Base-by-base conservation (phyloP, 2,113 vertebrate genomes). In the Suncus etruscus region DNA sequence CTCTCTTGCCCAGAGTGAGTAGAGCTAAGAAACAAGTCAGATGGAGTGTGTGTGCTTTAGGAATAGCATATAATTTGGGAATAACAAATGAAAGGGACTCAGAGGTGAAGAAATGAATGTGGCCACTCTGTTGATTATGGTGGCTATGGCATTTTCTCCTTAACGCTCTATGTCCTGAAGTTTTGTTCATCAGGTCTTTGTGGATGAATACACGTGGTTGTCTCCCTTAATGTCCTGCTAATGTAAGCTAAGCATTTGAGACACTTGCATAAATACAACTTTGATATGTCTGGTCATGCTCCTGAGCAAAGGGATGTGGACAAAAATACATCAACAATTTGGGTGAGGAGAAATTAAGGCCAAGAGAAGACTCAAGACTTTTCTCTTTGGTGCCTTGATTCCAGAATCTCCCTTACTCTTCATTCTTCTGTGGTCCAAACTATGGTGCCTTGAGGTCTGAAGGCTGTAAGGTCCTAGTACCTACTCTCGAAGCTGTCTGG, bases 381-480 rank as follows among this genome's bases (percentile, higher is more conserved):
- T 11, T 12, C 16, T 66, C 0, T 14, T 54, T 27, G 20, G 11
- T n/a, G 73, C 22, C 18, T 32, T 1, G 4, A 2, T 39, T 84
- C 47, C 63, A 25, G 0, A 39, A 39, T 27, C 31, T 47, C 27
- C 3, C 22, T 10, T 16, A 61, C 58, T 61, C 58, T 63, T 1
- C 11, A n/a, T 9, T 32, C 8, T 9, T 12, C 14, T 24, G 15
- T 4, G 9, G 12, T n/a, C 31, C 68, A 86, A 31, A 83, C 0
- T 15, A 11, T 2, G 0, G 0, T 0, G 16, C 8, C 2, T n/a
- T 61, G 1, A 0, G 15, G 8, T 4, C 14, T 22, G 4, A 6
- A 5, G 11, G 27, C 14, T 5, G 8, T 3, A 39, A 39, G 39
- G 39, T 58, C 22, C 2, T 20, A 27, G 3, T 39, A 7, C 5